Conservation (phyloP, 2,888 invertebrate species). For the Podabrus alpinus region DNA sequence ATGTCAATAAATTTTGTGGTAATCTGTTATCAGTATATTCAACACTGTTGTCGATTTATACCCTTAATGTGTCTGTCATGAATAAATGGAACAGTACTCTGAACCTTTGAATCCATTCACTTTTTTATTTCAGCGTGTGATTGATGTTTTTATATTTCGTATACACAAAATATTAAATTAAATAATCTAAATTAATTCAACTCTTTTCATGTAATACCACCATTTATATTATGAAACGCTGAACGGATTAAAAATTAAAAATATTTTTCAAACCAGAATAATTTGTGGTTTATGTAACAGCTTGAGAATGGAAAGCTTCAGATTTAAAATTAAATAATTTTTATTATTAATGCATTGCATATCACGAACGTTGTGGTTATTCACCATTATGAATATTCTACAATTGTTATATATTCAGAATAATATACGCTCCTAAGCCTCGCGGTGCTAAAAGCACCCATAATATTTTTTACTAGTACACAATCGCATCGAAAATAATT, state of each 20-base stretch:
- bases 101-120: slow-evolving; percentile 12
- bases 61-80: slow-evolving; percentile 15
- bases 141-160: slow-evolving; percentile 10
- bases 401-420: background rate
- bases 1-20: slow-evolving; percentile 5
- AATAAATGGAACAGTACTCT: background rate
- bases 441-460: too few relatives aligned
- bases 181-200: background rate
- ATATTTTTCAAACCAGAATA: background rate
- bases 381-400: background rate
- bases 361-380: background rate
- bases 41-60: slow-evolving; percentile 13
- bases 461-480: too few relatives aligned
- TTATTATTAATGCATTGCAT: background rate
- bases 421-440: background rate
- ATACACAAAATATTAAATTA: slow-evolving; percentile 6
- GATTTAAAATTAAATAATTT: background rate
- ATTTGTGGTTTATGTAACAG: background rate
- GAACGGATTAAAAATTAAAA: background rate
- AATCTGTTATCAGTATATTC: slow-evolving; percentile 12
- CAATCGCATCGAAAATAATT: too few relatives aligned
- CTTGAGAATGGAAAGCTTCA: background rate
- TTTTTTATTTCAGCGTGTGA: slow-evolving; percentile 10
- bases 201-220: background rate
- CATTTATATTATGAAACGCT: background rate